phyloP scores from a whole-genome alignment of 2,113 vertebrate species.

The Cebus imitator region DNA sequence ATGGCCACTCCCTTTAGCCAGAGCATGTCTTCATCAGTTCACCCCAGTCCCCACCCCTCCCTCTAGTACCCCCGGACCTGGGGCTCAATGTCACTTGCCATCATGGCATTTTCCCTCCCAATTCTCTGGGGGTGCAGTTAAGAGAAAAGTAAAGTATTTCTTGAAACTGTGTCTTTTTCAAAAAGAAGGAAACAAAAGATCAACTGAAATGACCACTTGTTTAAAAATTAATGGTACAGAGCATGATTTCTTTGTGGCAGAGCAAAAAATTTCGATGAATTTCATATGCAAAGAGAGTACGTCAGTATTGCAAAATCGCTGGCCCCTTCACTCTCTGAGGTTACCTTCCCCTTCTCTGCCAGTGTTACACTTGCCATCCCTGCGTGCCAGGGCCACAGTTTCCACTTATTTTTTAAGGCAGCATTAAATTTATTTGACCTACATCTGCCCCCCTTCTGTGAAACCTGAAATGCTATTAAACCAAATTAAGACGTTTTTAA shows the following conservation, averaged over 20 bases:
- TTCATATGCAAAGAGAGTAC: not conserved
- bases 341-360: not conserved
- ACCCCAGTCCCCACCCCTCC: conserved; percentile 9
- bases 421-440: conserved; percentile 54
- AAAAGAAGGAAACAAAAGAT: not conserved
- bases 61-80: not conserved
- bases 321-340: not conserved
- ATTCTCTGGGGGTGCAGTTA: not conserved
- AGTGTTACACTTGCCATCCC: not conserved
- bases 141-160: not conserved
- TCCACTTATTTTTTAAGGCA: conserved; percentile 46
- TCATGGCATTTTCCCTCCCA: not conserved
- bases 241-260: not conserved
- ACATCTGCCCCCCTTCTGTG: conserved; percentile 52
- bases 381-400: not conserved
- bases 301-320: not conserved
- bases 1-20: not conserved
- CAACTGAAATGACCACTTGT: not conserved
- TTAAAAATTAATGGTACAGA: not conserved
- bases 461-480: conserved; percentile 67
- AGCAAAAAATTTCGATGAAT: not conserved
- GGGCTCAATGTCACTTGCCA: not conserved
- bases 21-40: not conserved
- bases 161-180: not conserved
- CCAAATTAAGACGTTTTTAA: conserved; percentile 55